Conservation (phyloP, 2,888 invertebrate species). For the Caenorhabditis angaria region DNA sequence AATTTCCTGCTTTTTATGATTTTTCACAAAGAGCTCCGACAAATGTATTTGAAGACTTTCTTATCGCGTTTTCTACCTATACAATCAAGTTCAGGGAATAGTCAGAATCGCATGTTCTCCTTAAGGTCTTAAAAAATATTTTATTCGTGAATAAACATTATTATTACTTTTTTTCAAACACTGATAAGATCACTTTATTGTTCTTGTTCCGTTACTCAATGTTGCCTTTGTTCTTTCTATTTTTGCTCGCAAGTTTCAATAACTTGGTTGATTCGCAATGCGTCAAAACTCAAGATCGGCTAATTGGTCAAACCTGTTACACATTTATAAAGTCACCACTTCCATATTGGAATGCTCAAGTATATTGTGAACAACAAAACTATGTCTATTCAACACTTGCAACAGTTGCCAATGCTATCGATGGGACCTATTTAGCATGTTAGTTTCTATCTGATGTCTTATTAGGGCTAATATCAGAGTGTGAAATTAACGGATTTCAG, state of each 20-base stretch:
- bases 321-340: conserved; percentile 18
- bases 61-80: conserved; percentile 4
- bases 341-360: conserved; percentile 13
- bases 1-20: conserved; percentile 17
- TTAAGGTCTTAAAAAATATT: neutral
- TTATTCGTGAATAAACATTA: neutral
- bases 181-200: neutral
- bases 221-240: neutral
- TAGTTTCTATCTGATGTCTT: neutral
- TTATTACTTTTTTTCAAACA: conserved; percentile 3
- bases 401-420: conserved; percentile 6
- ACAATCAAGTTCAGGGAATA: neutral
- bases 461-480: neutral
- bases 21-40: conserved; percentile 19
- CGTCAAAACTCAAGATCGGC: neutral
- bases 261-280: conserved; percentile 3
- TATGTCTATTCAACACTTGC: conserved; percentile 10
- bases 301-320: conserved; percentile 10
- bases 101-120: neutral
- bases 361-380: conserved; percentile 17
- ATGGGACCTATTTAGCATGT: conserved; percentile 19
- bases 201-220: neutral
- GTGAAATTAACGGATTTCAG: too few relatives aligned
- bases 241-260: neutral
- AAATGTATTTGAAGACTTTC: conserved; percentile 7